Percentiles rank a stretch among this genome's conserved stretches.
Evolutionary conservation across 2,888 invertebrate species (phyloP).

Genomic region (Boloria euphrosyne): DNA sequence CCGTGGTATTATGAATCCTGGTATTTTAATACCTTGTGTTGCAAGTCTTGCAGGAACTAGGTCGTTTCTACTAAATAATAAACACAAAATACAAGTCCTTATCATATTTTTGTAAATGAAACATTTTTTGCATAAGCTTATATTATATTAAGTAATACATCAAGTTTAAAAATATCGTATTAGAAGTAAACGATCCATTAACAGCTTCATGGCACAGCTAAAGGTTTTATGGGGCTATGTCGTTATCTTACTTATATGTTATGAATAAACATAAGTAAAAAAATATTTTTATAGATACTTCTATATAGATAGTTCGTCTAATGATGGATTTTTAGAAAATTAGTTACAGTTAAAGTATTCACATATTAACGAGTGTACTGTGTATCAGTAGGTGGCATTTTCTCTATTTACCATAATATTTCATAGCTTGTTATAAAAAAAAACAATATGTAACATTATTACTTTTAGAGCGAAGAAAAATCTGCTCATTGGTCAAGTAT

Average conservation of each 20-base stretch:
- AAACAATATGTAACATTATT: not conserved
- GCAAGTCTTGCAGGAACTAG: conserved; percentile 43
- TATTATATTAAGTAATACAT: not conserved
- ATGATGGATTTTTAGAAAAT: no score
- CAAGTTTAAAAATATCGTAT: not conserved
- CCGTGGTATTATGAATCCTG: conserved; percentile 48
- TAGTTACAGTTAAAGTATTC: no score
- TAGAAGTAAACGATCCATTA: not conserved
- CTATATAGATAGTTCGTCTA: no score
- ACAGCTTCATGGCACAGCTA: not conserved
- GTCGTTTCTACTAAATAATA: conserved; percentile 16
- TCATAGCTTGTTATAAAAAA: no score
- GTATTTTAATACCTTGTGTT: no score
- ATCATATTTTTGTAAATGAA: not conserved
- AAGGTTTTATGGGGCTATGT: not conserved
- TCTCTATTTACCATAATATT: no score
- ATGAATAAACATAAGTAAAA: no score
- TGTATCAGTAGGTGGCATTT: no score
- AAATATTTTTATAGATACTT: no score
- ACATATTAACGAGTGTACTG: no score
- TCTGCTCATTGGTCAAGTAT: conserved; percentile 44
- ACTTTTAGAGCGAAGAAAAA: conserved; percentile 26
- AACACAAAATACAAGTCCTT: not conserved
- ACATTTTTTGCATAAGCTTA: not conserved
- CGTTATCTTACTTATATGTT: no score